Conservation (phyloP, 2,797 vertebrate genomes). For the Rallus crepitans region DNA sequence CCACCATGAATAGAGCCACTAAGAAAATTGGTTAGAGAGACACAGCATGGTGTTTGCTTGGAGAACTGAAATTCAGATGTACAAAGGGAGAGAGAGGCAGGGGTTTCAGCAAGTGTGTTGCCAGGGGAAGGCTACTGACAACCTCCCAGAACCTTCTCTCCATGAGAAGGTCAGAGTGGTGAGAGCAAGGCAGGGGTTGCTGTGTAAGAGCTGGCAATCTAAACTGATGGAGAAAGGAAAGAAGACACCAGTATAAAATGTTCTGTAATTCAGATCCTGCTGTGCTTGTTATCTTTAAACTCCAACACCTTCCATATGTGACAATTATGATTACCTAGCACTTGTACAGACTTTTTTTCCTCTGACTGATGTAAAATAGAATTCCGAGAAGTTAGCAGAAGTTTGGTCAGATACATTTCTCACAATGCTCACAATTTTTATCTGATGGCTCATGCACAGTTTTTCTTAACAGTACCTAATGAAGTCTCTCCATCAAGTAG, state of each 20-base stretch:
- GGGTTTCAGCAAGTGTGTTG: neutral
- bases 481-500: neutral
- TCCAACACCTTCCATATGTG: neutral
- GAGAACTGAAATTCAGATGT: neutral
- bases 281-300: neutral
- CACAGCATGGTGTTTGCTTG: neutral
- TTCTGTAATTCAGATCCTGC: neutral
- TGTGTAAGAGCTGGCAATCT: neutral
- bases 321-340: neutral
- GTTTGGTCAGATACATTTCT: neutral
- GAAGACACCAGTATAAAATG: accelerated
- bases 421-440: neutral
- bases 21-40: neutral
- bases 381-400: neutral
- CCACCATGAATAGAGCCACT: neutral
- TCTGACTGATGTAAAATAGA: neutral
- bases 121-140: neutral
- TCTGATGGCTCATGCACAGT: neutral
- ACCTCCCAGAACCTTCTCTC: neutral
- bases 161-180: neutral
- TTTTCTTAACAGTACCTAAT: neutral
- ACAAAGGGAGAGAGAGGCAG: neutral
- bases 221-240: neutral
- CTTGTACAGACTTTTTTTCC: neutral
- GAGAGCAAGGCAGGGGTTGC: neutral